phyloP scores from a whole-genome alignment of 2,113 vertebrate genomes.

The Mystacornis crossleyi region DNA sequence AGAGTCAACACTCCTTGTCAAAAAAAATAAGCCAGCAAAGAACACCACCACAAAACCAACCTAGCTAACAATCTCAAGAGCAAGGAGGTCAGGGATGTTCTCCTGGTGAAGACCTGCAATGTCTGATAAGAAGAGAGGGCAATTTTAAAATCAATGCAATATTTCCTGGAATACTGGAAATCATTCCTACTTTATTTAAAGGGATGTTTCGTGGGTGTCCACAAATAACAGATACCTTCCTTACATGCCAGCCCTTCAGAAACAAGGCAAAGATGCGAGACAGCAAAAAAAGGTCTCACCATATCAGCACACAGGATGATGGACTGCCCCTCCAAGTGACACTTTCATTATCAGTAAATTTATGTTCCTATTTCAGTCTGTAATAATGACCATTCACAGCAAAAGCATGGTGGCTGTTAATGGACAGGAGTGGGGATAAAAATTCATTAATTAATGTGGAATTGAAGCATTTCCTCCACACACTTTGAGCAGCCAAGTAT shows the following conservation, averaged over 20 bases:
- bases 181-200: constrained; percentile 37
- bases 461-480: constrained; percentile 74
- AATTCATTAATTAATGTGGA: constrained; percentile 87
- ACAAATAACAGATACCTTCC: constrained; percentile 52
- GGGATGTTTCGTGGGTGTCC: constrained; percentile 27
- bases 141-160: constrained; percentile 68
- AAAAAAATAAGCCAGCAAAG: not conserved
- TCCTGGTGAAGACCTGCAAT: constrained; percentile 12
- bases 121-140: constrained; percentile 45
- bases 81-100: constrained; percentile 18
- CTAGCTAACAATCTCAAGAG: not conserved
- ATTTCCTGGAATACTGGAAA: constrained; percentile 41
- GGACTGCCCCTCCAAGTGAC: constrained; percentile 86
- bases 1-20: not conserved
- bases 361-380: constrained; percentile 92
- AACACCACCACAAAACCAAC: not conserved
- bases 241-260: constrained; percentile 38
- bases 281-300: constrained; percentile 67
- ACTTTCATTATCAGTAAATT: constrained; percentile 94
- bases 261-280: constrained; percentile 58
- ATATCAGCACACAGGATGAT: constrained; percentile 82
- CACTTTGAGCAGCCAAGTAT: constrained; percentile 74
- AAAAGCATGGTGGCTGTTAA: constrained; percentile 82
- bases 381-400: constrained; percentile 88
- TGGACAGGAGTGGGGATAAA: constrained; percentile 83